Evolutionary conservation across 2,797 vertebrate genomes (phyloP).

Genomic region (Euphonia xanthogaster): DNA sequence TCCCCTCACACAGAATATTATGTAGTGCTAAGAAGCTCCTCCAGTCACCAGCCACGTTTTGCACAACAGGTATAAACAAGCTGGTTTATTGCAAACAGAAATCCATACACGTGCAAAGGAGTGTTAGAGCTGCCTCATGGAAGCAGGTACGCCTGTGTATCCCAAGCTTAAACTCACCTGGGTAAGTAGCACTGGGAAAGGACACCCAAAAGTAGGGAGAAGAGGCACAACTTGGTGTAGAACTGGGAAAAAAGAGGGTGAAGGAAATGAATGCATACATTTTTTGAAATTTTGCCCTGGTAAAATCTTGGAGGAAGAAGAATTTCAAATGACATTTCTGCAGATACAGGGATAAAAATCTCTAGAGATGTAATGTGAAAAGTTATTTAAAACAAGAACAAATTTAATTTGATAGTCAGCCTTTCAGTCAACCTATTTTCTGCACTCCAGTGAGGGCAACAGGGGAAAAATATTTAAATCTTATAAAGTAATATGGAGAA

Average conservation of each 20-base stretch:
- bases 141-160: background rate
- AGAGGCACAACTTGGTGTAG: background rate
- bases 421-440: slow-evolving; percentile 43
- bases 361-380: slow-evolving; percentile 22
- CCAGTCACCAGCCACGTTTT: background rate
- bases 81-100: background rate
- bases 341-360: slow-evolving; percentile 18
- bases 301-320: slow-evolving; percentile 13
- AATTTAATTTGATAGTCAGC: slow-evolving; percentile 33
- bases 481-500: background rate
- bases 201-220: background rate
- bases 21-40: slow-evolving; percentile 53
- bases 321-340: slow-evolving; percentile 36
- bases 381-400: slow-evolving; percentile 55
- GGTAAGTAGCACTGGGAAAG: background rate
- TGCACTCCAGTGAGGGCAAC: background rate
- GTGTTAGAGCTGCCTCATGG: background rate
- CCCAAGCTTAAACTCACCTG: background rate
- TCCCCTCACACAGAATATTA: slow-evolving; percentile 45
- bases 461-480: background rate
- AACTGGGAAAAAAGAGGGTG: background rate
- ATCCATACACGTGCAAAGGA: background rate
- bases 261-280: background rate
- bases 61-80: background rate
- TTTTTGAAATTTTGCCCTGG: background rate